phyloP scores from a whole-genome alignment of 2,888 invertebrate species.

The Saturnia pavonia region DNA sequence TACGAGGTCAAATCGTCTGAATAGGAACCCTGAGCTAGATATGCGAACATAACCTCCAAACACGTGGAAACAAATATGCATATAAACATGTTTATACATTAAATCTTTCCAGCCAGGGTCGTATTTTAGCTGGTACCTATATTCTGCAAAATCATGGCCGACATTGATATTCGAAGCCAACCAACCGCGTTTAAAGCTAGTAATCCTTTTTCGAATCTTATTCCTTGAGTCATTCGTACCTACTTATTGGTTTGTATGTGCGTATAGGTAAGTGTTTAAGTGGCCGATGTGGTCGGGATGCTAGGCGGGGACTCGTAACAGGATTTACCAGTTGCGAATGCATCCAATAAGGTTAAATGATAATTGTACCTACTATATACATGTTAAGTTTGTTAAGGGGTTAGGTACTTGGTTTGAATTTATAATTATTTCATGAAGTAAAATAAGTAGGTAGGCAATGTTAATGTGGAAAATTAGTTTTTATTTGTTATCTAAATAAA shows the following conservation, averaged over 20 bases:
- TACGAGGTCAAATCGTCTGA: background rate
- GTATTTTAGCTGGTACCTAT: conserved; percentile 30
- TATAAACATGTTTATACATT: conserved; percentile 5
- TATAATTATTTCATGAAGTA: background rate
- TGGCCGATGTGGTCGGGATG: conserved; percentile 20
- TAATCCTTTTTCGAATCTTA: conserved; percentile 66
- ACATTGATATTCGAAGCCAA: conserved; percentile 50
- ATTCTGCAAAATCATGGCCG: conserved; percentile 40
- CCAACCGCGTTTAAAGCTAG: conserved; percentile 59
- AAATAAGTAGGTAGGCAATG: background rate
- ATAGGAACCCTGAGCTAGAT: conserved; percentile 10
- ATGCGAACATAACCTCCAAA: conserved; percentile 9
- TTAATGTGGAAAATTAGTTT: background rate
- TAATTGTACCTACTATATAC: background rate
- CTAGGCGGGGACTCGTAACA: conserved; percentile 30
- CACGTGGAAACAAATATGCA: conserved; percentile 6
- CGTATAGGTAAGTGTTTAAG: conserved; percentile 42
- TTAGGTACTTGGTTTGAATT: background rate
- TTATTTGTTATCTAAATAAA: background rate
- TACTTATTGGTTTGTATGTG: conserved; percentile 57
- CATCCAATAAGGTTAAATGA: conserved; percentile 29
- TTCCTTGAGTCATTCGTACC: conserved; percentile 57
- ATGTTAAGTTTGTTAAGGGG: background rate
- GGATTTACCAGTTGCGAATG: conserved; percentile 29
- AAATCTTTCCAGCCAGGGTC: conserved; percentile 14